Base-by-base conservation (phyloP, 2,797 vertebrate genomes). In the Clarias platycephalus region DNA sequence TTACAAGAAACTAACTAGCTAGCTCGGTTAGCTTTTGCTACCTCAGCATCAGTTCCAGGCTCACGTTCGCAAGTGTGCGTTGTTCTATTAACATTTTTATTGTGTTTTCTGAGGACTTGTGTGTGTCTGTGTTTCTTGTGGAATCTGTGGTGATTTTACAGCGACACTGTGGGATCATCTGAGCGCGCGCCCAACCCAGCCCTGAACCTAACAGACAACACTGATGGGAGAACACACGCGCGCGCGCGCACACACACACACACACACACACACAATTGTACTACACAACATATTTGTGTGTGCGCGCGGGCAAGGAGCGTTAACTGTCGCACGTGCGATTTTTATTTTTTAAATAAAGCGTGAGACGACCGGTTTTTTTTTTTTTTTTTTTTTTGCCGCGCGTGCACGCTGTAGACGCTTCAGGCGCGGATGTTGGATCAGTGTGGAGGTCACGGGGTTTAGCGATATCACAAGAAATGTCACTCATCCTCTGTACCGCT, bases 151-250 rank as follows among this genome's bases (percentile, higher is more conserved):
- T 58, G 22, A 31, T 20, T 76, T 57, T 57, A 57, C 44, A 31
- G 26, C 12, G 8, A 76, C 8, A 20, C 10, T 60, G 10, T 34
- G 31, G 0, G 55, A 4, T 28, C 22, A 55, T 55, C 13, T 7
- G 31, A 40, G 57, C 58, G 34, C 22, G 57, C 60, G 57, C 75
- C 57, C 72, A 75, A 31, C 72, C 74, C 76, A 55, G 76, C 58
- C 22, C 75, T 40, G n/a, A 18, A 44, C n/a, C 76, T 44, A 26
- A 63, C 34, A 63, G 22, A 78, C 76, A 79, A 8, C 44, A 60
- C 57, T n/a, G 57, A 78, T 16, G 57, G 34, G 75, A 62, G 22
- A 10, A 57, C 55, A 5, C 9, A 3, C 49, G 2, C 37, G 0
- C 68, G 1, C 74, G n/a, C n/a, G n/a, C n/a, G n/a, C n/a, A n/a